Conservation (phyloP, 1,140 invertebrate species). For the Globodera ellingtonae region DNA sequence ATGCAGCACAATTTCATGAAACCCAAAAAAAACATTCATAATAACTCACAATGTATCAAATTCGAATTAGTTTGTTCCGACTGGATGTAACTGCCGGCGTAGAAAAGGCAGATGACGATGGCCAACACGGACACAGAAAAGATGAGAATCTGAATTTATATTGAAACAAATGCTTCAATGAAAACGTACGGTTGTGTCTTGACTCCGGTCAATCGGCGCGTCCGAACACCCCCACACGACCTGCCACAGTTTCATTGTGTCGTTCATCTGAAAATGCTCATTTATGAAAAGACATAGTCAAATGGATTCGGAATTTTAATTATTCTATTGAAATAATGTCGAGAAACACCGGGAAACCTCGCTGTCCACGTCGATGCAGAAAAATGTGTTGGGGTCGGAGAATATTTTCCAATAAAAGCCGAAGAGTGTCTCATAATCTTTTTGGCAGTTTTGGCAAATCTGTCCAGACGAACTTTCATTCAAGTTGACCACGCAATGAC, state of each 20-base stretch:
- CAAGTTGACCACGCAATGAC: conserved; percentile 40
- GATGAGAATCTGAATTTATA: conserved; percentile 37
- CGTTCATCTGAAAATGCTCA: conserved; percentile 49
- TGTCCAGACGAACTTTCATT: conserved; percentile 31
- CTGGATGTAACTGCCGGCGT: conserved; percentile 59
- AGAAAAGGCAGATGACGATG: conserved; percentile 49
- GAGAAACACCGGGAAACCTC: neutral
- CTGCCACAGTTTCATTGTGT: conserved; percentile 60
- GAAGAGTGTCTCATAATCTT: conserved; percentile 52
- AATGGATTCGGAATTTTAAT: too few species aligned
- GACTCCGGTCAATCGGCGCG: conserved; percentile 35
- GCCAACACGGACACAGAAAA: conserved; percentile 43
- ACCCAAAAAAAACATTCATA: too few species aligned
- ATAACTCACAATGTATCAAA: conserved; percentile 51
- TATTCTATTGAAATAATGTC: too few species aligned
- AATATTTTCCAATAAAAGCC: conserved; percentile 60
- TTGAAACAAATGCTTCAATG: neutral
- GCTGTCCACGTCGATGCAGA: conserved; percentile 22
- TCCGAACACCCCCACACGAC: conserved; percentile 55
- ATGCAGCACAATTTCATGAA: too few species aligned
- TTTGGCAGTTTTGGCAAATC: conserved; percentile 44
- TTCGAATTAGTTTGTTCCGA: conserved; percentile 45
- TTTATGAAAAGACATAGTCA: neutral
- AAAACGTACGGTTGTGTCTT: conserved; percentile 28
- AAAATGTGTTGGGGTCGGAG: conserved; percentile 46